Conservation (phyloP, 2,113 vertebrate species). For the Anthoscopus minutus region DNA sequence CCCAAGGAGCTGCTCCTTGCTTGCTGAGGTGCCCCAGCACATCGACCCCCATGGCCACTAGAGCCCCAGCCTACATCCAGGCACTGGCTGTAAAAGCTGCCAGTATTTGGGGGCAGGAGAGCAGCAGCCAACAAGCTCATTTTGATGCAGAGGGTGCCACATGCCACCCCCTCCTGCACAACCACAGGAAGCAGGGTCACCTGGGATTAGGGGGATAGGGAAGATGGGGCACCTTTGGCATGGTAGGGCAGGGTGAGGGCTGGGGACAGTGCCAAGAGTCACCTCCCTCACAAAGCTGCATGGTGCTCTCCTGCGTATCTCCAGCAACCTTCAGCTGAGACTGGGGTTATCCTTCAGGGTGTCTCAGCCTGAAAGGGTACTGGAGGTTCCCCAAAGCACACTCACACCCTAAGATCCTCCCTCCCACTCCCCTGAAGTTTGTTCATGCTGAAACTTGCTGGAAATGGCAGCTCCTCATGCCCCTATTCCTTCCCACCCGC, state of each 20-base stretch:
- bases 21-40: background rate
- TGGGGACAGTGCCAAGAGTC: background rate
- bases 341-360: background rate
- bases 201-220: no score
- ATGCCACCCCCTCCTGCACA: background rate
- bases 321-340: background rate
- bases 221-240: background rate
- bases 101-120: background rate
- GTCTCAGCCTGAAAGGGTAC: background rate
- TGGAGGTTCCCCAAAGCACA: background rate
- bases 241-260: background rate
- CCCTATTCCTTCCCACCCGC: background rate
- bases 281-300: background rate
- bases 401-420: background rate
- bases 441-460: background rate
- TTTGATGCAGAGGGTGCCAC: background rate
- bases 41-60: fast-evolving
- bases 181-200: background rate
- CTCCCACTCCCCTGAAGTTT: background rate
- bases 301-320: background rate
- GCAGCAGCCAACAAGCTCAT: background rate
- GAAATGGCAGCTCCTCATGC: background rate
- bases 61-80: background rate
- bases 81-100: background rate
- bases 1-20: background rate